Base-by-base conservation (phyloP, 2,113 vertebrate genomes). In the Pantherophis guttatus region DNA sequence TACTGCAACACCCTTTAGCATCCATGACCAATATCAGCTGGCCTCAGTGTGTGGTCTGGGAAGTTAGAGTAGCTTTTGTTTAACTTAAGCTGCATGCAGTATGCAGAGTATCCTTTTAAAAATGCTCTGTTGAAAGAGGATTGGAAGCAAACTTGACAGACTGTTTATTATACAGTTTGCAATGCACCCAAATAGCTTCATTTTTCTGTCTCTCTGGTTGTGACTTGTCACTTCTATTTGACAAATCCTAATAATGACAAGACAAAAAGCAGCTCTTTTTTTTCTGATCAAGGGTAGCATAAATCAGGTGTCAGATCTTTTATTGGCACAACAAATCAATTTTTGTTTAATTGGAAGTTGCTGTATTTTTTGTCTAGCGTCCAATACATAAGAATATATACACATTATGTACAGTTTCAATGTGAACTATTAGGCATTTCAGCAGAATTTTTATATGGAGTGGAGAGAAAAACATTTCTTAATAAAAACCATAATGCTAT, bases 151-250 rank as follows among this genome's bases (percentile, higher is more conserved):
- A 96, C 94, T 70, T 96, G 96, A 96, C 96, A 97, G 96, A 95
- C 95, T 97, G 96, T 97, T 97, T 97, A 96, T 97, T 97, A 94
- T 94, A 88, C 96, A 96, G 96, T 54, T 0, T 96, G 94, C 93
- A 96, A 95, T 92, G 96, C 96, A 90, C 97, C 94, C 96, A 96
- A 97, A 96, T 92, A 93, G 96, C 95, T 97, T 96, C 96, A 97
- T 97, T 97, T 97, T 95, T 97, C 23, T 93, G 17, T 93, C 96
- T 90, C 95, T 96, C 93, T 93, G 95, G 96, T 97, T 96, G 94
- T 96, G 95, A 95, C 96, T 96, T 97, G 96, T 96, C 96, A 96
- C 96, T 97, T 97, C 94, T 94, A 95, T 97, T 97, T 97, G 96
- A 96, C 96, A 97, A 96, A 97, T 96, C 95, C 91, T 94, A 95